Base-by-base conservation (phyloP, 92 coral and sea anemone species). In the Heteractis magnifica region DNA sequence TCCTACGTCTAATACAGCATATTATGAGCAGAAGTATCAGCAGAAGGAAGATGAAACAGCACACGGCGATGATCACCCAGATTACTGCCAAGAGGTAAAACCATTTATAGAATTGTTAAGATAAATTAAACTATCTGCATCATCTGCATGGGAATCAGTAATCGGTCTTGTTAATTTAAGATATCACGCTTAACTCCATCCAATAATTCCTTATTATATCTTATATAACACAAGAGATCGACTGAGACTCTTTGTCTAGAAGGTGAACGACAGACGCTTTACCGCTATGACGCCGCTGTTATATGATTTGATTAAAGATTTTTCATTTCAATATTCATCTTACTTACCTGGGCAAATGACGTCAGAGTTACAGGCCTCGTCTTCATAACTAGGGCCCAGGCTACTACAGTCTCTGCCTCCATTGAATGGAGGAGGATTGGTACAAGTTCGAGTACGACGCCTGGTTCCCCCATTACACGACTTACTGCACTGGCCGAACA, bases 61-160 rank as follows among this genome's bases (percentile, higher is more conserved):
- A 89, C 75, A 93, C 90, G 7, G 90, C 91, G 79, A 93, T 70
- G 83, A 85, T 90, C 51, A 89, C 85, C 98, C 94, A 87, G 87
- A 90, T 89, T 68, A 82, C 86, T 89, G 90, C 58, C 77, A 83
- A 81, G 51, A 34, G 2, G 44, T 34, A 1, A 34, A 34, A 34
- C 26, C 44, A 34, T 34, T 34, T 2, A 34, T 34, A 34, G 44
- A 34, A 34, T 34, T 50, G 13, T 52, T 65, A 23, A 64, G 13
- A 19, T 34, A 12, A 21, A 2, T 62, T 18, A 6, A n/a, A 6
- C 70, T 20, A 62, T 62, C 44, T 26, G 26, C 1, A 26, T 26
- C 26, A 26, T 26, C 26, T 34, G 44, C 44, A 34, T 34, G 44
- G 44, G 44, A 34, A 34, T 34, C 44, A 34, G 3, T 34, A 34